A percentile compares a stretch with the other conserved stretches of the same genome.
These are phyloP conservation scores for Darevskia nairensis DNA, from an alignment of 2,797 vertebrate genomes.

Conservation along the genomic window DNA sequence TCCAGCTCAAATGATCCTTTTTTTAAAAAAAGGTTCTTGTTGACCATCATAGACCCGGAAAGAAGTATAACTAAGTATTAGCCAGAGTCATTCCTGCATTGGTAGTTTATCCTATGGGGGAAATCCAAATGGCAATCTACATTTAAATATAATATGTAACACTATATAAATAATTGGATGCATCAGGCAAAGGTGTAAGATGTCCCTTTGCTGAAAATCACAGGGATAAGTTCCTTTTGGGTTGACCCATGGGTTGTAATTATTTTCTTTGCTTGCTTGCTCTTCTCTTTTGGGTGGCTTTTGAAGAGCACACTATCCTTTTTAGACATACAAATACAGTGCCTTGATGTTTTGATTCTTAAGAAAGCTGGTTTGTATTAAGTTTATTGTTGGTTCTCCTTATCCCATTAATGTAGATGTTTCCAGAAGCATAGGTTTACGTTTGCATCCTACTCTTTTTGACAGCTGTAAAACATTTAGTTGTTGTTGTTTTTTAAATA, in stretches of 20 bases:
- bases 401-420: slow-evolving; percentile 46
- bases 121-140: no score
- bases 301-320: slow-evolving; percentile 49
- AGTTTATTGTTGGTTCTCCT: slow-evolving; percentile 44
- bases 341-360: slow-evolving; percentile 32
- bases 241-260: not conserved
- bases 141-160: not conserved
- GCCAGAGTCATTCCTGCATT: not conserved
- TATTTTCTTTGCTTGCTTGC: not conserved
- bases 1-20: no score
- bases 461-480: slow-evolving; percentile 49
- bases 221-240: not conserved
- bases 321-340: slow-evolving; percentile 51
- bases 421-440: slow-evolving; percentile 57
- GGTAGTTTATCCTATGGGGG: not conserved
- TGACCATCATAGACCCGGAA: not conserved
- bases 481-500: slow-evolving; percentile 5
- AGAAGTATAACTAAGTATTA: not conserved
- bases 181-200: not conserved
- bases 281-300: slow-evolving; percentile 43
- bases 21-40: not conserved
- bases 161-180: not conserved
- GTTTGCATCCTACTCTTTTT: slow-evolving; percentile 42
- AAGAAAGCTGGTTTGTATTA: slow-evolving; percentile 2
- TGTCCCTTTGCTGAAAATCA: not conserved